Evolutionary conservation across 2,888 invertebrate species (phyloP).

Genomic region (Caenorhabditis drosophilae): DNA sequence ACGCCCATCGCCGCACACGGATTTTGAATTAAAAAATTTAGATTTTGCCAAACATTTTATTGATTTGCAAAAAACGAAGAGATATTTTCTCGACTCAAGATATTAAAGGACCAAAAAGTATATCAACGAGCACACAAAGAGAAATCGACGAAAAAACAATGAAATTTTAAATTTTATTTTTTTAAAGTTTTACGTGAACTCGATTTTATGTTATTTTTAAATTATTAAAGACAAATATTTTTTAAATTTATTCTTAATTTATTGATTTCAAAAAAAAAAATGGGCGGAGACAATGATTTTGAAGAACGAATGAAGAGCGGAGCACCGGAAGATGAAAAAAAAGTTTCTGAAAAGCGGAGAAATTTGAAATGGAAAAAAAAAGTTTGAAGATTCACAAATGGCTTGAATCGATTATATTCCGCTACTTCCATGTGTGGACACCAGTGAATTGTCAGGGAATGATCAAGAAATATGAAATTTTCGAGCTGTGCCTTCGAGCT

Average conservation of each 20-base stretch:
- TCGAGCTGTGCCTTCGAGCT: constrained; percentile 57
- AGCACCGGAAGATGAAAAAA: constrained; percentile 16
- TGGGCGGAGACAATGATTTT: constrained; percentile 17
- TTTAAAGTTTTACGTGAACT: background rate
- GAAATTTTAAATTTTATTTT: background rate
- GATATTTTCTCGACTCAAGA: too few species aligned
- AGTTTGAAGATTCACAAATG: constrained; percentile 33
- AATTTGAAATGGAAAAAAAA: background rate
- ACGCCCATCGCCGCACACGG: too few species aligned
- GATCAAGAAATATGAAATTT: constrained; percentile 52
- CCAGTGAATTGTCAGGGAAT: constrained; percentile 52
- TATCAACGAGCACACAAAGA: background rate
- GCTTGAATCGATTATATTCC: constrained; percentile 37
- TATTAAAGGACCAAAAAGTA: background rate
- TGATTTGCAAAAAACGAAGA: too few species aligned
- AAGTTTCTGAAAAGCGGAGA: constrained; percentile 9
- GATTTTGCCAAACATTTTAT: too few species aligned
- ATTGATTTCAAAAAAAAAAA: constrained; percentile 2
- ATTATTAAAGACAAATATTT: too few species aligned
- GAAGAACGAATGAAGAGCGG: constrained; percentile 18
- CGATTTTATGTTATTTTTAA: too few species aligned
- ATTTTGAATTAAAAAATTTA: too few species aligned
- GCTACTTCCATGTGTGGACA: constrained; percentile 43
- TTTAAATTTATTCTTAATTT: background rate
- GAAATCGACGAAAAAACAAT: background rate